Evolutionary conservation across 2,888 invertebrate species (phyloP), one percentile per base, ranked within the genome.

Genomic region (Spialia ferax): DNA sequence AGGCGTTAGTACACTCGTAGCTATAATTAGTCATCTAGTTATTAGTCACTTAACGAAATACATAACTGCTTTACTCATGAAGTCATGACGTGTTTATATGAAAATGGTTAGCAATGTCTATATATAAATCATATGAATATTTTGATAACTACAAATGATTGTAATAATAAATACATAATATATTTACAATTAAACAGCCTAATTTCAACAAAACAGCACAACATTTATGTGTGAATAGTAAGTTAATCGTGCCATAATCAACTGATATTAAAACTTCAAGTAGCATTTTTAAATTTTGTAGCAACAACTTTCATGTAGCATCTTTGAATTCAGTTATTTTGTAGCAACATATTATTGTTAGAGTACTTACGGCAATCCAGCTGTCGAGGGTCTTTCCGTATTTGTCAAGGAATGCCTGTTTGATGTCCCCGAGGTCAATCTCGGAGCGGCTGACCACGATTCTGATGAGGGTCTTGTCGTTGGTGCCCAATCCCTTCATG

Each of bases 361-460:
- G n/a, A 32, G n/a, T 75, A 95, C 96, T 95, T 95, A 98, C 98
- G 89, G 96, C 95, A 79, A 98, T 97, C 96, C 97, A 97, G 79
- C 95, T 96, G 83, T 97, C 98, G 84, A 98, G 89, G 68, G 96
- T 94, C 87, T 98, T 98, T 80, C 96, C 97, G 82, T 96, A 98
- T 83, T 96, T 96, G 77, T 97, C 96, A 78, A 96, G 94, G 94
- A 98, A 99, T 73, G 98, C 98, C 83, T 97, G 96, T 86, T 98
- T 98, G 83, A 99, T 98, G 86, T 98, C 98, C 66, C 97, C 98
- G 80, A 99, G 95, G 89, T 99, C 99, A 78, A 98, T 97, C 94
- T 98, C 97, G 67, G 97, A 97, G 86, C 98, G 96, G 76, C 98
- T 97, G 65, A 98, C 98, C 74, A 98, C 91, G 79, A 99, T 97